These are phyloP conservation scores for Sebastes taczanowskii DNA, from an alignment of 2,797 vertebrate species.

Conservation along the genomic window DNA sequence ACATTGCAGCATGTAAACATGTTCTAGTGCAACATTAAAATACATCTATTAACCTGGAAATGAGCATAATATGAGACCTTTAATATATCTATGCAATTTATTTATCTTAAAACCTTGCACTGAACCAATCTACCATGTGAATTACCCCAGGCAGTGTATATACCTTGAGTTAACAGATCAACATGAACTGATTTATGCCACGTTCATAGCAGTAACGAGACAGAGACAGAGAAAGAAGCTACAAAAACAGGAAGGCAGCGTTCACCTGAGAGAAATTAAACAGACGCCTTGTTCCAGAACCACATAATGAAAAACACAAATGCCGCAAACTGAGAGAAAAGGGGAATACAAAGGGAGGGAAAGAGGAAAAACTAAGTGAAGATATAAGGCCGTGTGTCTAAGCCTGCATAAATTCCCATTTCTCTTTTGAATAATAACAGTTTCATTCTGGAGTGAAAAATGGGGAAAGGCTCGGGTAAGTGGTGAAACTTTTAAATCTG, in stretches of 20 bases:
- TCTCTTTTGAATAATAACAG: slow-evolving; percentile 75
- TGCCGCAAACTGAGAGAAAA: slow-evolving; percentile 8
- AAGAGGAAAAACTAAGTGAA: slow-evolving; percentile 34
- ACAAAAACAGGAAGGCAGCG: neutral
- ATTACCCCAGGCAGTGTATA: neutral
- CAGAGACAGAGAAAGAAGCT: neutral
- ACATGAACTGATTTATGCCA: slow-evolving; percentile 20
- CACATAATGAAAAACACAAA: slow-evolving; percentile 43
- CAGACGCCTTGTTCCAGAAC: neutral
- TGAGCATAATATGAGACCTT: too few species aligned
- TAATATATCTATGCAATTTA: neutral
- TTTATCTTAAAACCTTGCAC: neutral
- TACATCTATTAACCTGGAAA: too few species aligned
- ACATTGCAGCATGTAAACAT: too few species aligned
- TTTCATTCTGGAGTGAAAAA: slow-evolving; percentile 70
- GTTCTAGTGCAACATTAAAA: too few species aligned
- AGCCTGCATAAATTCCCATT: slow-evolving; percentile 75
- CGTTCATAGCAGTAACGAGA: neutral
- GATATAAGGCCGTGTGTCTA: slow-evolving; percentile 71
- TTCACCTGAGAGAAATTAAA: slow-evolving; percentile 41
- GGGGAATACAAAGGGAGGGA: slow-evolving; percentile 4
- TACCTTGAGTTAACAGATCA: slow-evolving; percentile 11
- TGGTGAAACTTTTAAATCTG: slow-evolving; percentile 77
- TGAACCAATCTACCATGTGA: neutral
- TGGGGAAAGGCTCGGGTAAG: slow-evolving; percentile 55